Percentiles rank a stretch among this genome's conserved stretches.
Conservation (phyloP, 2,113 vertebrate species). For the Pandion haliaetus region DNA sequence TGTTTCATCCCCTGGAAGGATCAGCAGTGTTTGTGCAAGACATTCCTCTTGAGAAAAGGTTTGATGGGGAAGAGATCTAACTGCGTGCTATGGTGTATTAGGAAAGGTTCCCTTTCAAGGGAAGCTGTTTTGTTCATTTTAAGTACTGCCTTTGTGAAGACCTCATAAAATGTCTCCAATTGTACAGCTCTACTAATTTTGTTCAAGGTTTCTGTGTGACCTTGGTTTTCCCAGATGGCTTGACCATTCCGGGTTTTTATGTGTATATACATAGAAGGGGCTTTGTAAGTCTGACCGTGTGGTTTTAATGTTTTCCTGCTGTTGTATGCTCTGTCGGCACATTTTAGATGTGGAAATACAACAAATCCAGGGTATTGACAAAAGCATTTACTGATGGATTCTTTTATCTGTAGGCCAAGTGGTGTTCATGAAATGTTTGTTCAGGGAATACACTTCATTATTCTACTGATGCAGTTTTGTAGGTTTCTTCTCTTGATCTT, state of each 20-base stretch:
- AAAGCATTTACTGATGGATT: slow-evolving; percentile 2
- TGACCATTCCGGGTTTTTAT: slow-evolving; percentile 53
- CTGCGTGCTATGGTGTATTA: background rate
- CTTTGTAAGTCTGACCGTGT: slow-evolving; percentile 41
- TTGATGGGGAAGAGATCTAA: background rate
- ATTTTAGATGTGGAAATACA: slow-evolving; percentile 49
- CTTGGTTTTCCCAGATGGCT: slow-evolving; percentile 69
- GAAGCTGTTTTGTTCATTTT: background rate
- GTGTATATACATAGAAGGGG: slow-evolving; percentile 61
- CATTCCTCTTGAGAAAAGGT: background rate
- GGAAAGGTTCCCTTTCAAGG: background rate
- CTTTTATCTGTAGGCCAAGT: slow-evolving; percentile 1
- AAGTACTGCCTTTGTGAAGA: slow-evolving; percentile 4
- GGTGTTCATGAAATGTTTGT: background rate
- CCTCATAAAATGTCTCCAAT: slow-evolving; percentile 8
- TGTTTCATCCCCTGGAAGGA: background rate
- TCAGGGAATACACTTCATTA: background rate
- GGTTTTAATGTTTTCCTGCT: slow-evolving; percentile 72
- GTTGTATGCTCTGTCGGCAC: slow-evolving; percentile 54
- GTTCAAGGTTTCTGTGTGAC: slow-evolving; percentile 51
- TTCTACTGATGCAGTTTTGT: background rate
- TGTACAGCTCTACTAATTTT: slow-evolving; percentile 9
- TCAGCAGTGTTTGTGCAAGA: background rate
- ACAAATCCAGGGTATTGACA: slow-evolving; percentile 25
- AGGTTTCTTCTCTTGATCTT: background rate